Base-by-base conservation (phyloP, 2,888 invertebrate genomes). In the Ganaspis brasiliensis region DNA sequence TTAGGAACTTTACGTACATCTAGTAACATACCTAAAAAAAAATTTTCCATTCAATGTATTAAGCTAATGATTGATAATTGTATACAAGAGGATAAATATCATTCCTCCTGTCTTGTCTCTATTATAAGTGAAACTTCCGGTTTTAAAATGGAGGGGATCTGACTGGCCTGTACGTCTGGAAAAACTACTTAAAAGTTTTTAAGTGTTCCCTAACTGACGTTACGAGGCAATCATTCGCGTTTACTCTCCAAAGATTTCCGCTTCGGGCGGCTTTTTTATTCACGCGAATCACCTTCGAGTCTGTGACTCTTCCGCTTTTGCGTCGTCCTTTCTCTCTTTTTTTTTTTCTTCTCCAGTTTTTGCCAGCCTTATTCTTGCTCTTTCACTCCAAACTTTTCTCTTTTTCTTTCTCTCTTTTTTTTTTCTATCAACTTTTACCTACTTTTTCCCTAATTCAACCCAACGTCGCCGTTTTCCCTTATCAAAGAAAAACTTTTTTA, bases 161-260 rank as follows among this genome's bases (percentile, higher is more conserved):
- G 35, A 9, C n/a, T 59, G 24, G 49, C 35, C 45, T 21, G 40
- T 71, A 49, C 56, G 52, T 37, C 49, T 52, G 26, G 19, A 61
- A 26, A 83, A 84, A 84, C 86, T 87, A 87, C 87, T 88, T 88
- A 87, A 88, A 88, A 89, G 84, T 87, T 89, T 88, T 85, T 86
- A 88, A 89, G 87, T 86, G 85, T 86, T 85, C 85, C 84, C 83
- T 87, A 86, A 86, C 85, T 86, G 85, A 87, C 84, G 85, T 88
- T 86, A 87, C 85, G 86, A 85, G 84, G 84, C 87, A 87, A 88
- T 89, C 87, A 88, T 88, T 88, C 85, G 83, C 83, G 80, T 87
- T 88, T 85, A 82, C 78, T 82, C 81, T 79, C 80, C 77, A 80
- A 84, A 83, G 79, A 83, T 82, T 83, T 80, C 79, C 76, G 81